phyloP scores from a whole-genome alignment of 2,888 invertebrate genomes.

The Calephelis perditalis region DNA sequence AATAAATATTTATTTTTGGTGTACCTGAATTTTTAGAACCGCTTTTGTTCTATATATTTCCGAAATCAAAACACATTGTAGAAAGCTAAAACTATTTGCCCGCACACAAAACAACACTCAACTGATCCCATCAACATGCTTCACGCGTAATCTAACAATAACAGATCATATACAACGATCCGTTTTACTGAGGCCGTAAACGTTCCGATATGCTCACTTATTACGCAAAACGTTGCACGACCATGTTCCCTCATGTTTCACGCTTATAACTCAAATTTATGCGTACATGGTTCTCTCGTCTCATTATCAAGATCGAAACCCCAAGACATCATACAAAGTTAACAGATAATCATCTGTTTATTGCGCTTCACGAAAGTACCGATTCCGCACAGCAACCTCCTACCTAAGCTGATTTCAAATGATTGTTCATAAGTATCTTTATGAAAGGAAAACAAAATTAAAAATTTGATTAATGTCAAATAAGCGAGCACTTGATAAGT shows the following conservation, averaged over 20 bases:
- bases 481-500: too few relatives aligned
- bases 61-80: too few relatives aligned
- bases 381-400: too few relatives aligned
- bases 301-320: conserved; percentile 66
- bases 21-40: too few relatives aligned
- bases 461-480: too few relatives aligned
- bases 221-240: conserved; percentile 65
- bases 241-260: conserved; percentile 64
- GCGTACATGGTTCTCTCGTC: conserved; percentile 57
- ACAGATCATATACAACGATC: conserved; percentile 44
- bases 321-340: conserved; percentile 28
- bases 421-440: too few relatives aligned
- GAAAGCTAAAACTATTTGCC: too few relatives aligned
- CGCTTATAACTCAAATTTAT: conserved; percentile 57
- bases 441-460: too few relatives aligned
- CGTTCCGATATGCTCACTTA: conserved; percentile 45
- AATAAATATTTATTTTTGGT: too few relatives aligned
- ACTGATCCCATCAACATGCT: background rate
- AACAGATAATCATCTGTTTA: conserved; percentile 8
- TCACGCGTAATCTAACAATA: background rate
- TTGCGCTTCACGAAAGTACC: background rate
- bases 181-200: conserved; percentile 37
- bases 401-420: too few relatives aligned
- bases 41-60: too few relatives aligned
- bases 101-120: too few relatives aligned